phyloP scores from a whole-genome alignment of 2,113 vertebrate species.

The Setophaga kirtlandii region DNA sequence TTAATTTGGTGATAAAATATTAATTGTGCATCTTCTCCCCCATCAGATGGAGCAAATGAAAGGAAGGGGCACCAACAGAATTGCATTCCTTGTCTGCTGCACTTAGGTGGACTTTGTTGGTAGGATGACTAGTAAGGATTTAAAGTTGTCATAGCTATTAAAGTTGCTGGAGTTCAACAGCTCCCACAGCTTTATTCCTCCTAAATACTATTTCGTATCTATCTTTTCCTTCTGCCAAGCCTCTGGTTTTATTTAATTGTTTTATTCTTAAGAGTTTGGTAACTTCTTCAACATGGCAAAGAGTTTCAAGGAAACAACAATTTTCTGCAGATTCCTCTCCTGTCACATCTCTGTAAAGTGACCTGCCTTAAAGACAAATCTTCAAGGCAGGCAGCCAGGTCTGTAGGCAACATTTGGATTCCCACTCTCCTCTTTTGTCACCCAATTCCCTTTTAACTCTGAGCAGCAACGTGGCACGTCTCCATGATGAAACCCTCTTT shows the following conservation, averaged over 20 bases:
- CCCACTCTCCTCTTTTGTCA: rapidly evolving
- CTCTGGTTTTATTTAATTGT: background rate
- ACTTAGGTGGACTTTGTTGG: background rate
- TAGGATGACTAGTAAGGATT: background rate
- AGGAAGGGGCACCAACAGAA: background rate
- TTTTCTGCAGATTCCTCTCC: background rate
- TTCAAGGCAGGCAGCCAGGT: background rate
- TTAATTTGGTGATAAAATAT: background rate
- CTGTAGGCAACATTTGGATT: background rate
- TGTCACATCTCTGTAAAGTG: background rate
- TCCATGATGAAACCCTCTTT: background rate
- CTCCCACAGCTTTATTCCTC: background rate
- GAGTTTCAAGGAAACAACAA: background rate
- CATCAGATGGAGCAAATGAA: background rate
- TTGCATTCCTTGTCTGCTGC: background rate
- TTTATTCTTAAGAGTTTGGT: background rate
- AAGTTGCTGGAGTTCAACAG: background rate
- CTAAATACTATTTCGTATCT: background rate
- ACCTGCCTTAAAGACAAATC: background rate
- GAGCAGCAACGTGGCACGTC: rapidly evolving
- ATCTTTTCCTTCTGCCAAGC: background rate
- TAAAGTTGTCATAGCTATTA: background rate
- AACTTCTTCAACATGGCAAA: background rate
- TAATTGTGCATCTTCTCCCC: background rate
- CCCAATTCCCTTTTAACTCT: background rate